These are phyloP conservation scores for Orthosia incerta DNA, from an alignment of 2,888 invertebrate genomes.

Conservation along the genomic window DNA sequence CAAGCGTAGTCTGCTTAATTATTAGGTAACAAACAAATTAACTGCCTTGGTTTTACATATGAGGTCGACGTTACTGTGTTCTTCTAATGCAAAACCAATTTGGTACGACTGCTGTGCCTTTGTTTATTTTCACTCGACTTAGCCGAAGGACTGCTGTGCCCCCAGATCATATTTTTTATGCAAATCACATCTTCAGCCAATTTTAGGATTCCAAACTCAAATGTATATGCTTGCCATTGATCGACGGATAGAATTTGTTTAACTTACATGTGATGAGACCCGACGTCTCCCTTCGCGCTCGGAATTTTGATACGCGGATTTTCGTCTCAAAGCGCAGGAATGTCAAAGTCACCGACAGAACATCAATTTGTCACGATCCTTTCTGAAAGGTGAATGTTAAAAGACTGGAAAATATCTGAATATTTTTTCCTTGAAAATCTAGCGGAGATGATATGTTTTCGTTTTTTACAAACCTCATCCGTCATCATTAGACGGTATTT, in stretches of 20 bases:
- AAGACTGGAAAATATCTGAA: slow-evolving; percentile 57
- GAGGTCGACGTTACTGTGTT: too few relatives aligned
- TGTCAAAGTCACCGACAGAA: slow-evolving; percentile 48
- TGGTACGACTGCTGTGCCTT: too few relatives aligned
- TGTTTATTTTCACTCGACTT: too few relatives aligned
- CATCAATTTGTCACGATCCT: slow-evolving; percentile 61
- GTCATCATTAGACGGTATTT: slow-evolving; percentile 56
- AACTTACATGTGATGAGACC: slow-evolving; percentile 54
- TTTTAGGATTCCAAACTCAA: slow-evolving; percentile 31
- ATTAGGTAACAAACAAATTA: too few relatives aligned
- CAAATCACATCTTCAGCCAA: slow-evolving; percentile 36
- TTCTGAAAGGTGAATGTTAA: slow-evolving; percentile 44
- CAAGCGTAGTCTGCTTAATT: too few relatives aligned
- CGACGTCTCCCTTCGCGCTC: slow-evolving; percentile 16
- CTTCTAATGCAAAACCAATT: too few relatives aligned
- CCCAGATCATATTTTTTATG: slow-evolving; percentile 19
- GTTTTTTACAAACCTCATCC: slow-evolving; percentile 39
- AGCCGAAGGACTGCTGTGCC: too few relatives aligned
- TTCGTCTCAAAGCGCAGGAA: slow-evolving; percentile 27
- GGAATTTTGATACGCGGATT: slow-evolving; percentile 57
- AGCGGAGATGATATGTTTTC: slow-evolving; percentile 11
- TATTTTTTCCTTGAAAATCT: slow-evolving; percentile 43
- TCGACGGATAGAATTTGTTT: slow-evolving; percentile 56
- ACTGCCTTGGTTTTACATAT: too few relatives aligned
- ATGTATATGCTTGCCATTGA: slow-evolving; percentile 52